phyloP scores from a whole-genome alignment of 1,140 invertebrate genomes.

The Eupeodes corollae region DNA sequence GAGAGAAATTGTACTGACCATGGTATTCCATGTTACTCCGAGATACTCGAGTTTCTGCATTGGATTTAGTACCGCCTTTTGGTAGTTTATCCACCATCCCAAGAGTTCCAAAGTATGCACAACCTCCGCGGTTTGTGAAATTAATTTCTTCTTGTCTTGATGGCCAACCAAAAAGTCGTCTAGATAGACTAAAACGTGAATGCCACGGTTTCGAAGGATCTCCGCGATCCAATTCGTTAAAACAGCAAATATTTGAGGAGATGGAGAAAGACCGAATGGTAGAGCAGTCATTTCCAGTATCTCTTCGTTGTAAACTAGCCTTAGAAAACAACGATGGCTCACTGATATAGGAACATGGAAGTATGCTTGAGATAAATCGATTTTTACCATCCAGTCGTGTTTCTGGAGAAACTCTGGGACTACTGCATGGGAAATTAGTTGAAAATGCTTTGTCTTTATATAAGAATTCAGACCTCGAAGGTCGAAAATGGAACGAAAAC shows the following conservation, averaged over 20 bases:
- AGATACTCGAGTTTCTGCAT: neutral
- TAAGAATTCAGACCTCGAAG: constrained; percentile 17
- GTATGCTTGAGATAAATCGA: constrained; percentile 22
- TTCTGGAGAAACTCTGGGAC: constrained; percentile 19
- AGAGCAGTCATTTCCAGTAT: constrained; percentile 12
- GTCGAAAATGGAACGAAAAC: constrained; percentile 19
- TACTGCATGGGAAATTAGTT: constrained; percentile 16
- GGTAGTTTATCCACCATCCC: too few relatives aligned
- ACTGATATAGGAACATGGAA: constrained; percentile 31
- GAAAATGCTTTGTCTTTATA: constrained; percentile 15
- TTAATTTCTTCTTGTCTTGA: too few relatives aligned
- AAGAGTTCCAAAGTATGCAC: too few relatives aligned
- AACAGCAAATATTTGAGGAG: constrained; percentile 13
- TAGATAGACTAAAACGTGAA: constrained; percentile 17
- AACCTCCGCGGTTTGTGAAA: too few relatives aligned
- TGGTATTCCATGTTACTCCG: constrained; percentile 13
- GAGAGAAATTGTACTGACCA: constrained; percentile 14
- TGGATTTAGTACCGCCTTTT: too few relatives aligned
- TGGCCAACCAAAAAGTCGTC: constrained; percentile 15
- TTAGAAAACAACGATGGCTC: constrained; percentile 14
- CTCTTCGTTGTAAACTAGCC: constrained; percentile 11
- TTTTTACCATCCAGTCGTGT: constrained; percentile 15
- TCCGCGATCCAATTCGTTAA: constrained; percentile 24
- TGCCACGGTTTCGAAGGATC: constrained; percentile 15
- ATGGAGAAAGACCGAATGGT: constrained; percentile 11